Conservation (phyloP, 1,140 invertebrate genomes). For the Drosophila bipectinata region DNA sequence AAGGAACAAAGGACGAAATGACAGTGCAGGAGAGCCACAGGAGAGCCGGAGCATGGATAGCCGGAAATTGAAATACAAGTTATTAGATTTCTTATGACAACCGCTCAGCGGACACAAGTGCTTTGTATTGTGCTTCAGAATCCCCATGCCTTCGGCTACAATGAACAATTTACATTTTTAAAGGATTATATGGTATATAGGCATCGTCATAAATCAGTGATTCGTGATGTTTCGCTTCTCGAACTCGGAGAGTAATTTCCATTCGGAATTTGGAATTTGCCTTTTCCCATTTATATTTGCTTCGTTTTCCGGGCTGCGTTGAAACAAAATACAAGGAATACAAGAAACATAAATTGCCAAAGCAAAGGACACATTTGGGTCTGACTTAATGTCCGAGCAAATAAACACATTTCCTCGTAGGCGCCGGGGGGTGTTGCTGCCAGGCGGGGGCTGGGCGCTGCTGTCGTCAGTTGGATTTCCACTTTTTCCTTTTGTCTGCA, state of each 20-base stretch:
- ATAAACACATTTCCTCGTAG: slow-evolving; percentile 54
- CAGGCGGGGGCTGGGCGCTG: slow-evolving; percentile 36
- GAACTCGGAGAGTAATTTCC: slow-evolving; percentile 11
- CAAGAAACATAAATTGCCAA: slow-evolving; percentile 50
- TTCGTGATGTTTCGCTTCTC: slow-evolving; percentile 28
- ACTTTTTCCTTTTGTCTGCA: slow-evolving; percentile 60
- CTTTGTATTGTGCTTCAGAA: background rate
- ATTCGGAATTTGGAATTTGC: slow-evolving; percentile 19
- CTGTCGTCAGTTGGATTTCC: slow-evolving; percentile 73
- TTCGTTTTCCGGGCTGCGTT: slow-evolving; percentile 12
- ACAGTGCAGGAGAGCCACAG: slow-evolving; percentile 25
- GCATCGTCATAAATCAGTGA: slow-evolving; percentile 17
- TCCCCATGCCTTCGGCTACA: background rate
- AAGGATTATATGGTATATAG: slow-evolving; percentile 25
- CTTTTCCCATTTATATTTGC: slow-evolving; percentile 1
- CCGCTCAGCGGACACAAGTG: slow-evolving; percentile 12
- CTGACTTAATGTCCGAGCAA: slow-evolving; percentile 57
- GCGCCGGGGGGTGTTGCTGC: slow-evolving; percentile 9
- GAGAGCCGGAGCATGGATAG: slow-evolving; percentile 20
- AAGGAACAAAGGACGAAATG: slow-evolving; percentile 48
- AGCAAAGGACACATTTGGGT: slow-evolving; percentile 48
- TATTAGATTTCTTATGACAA: slow-evolving; percentile 52
- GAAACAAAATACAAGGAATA: slow-evolving; percentile 48
- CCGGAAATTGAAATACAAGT: slow-evolving; percentile 49
- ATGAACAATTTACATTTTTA: slow-evolving; percentile 15